Conservation (phyloP, 2,797 vertebrate genomes). For the Artibeus jamaicensis region DNA sequence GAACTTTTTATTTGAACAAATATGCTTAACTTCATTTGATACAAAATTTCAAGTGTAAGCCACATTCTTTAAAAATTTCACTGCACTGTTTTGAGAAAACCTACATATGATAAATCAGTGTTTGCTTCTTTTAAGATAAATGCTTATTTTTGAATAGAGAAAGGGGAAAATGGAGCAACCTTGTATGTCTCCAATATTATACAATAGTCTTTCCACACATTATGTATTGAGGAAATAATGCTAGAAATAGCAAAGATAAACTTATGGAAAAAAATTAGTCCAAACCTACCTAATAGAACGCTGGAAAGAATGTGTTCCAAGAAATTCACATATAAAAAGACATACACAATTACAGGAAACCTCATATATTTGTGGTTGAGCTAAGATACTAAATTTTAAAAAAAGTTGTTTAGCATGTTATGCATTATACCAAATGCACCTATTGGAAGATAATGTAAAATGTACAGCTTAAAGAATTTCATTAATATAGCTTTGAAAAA, state of each 20-base stretch:
- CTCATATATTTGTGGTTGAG: neutral
- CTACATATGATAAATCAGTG: neutral
- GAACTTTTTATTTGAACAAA: neutral
- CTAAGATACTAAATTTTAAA: neutral
- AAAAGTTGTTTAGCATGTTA: neutral
- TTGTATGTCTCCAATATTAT: neutral
- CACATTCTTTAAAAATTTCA: slow-evolving; percentile 29
- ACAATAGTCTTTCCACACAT: neutral
- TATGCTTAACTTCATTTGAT: neutral
- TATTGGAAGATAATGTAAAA: neutral
- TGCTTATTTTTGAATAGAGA: slow-evolving; percentile 1
- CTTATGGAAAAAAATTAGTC: neutral
- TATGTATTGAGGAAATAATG: neutral
- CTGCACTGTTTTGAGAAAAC: slow-evolving; percentile 8
- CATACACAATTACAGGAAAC: neutral
- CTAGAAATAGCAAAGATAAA: slow-evolving; percentile 42
- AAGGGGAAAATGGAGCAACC: neutral
- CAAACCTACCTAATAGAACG: neutral
- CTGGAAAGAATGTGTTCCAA: neutral
- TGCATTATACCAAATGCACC: neutral
- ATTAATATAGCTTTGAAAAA: neutral
- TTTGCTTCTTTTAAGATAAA: neutral
- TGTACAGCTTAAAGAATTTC: neutral
- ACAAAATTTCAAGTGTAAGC: slow-evolving; percentile 29
- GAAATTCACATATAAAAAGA: slow-evolving; percentile 33